These are phyloP conservation scores for Dolomedes plantarius DNA, from an alignment of 2,888 invertebrate genomes.

Conservation along the genomic window DNA sequence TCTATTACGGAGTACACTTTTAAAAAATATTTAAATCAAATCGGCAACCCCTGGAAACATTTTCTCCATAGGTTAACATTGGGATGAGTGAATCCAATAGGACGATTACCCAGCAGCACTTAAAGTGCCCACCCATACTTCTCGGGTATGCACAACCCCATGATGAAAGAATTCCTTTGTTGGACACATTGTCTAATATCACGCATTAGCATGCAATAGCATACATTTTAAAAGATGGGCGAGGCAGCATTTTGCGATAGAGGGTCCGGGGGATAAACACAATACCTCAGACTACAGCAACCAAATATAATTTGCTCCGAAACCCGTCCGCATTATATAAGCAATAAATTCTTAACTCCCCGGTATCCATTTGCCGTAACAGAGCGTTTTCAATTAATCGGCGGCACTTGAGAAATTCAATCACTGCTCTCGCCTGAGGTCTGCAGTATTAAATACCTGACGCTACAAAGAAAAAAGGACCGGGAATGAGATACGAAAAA, in stretches of 20 bases:
- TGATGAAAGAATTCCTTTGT: neutral
- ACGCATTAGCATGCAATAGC: neutral
- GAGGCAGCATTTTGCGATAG: neutral
- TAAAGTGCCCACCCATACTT: neutral
- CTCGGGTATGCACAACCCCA: neutral
- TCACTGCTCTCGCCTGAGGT: neutral
- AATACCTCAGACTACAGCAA: neutral
- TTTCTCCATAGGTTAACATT: no score
- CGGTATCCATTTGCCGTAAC: neutral
- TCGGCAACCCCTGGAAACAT: no score
- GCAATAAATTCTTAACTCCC: neutral
- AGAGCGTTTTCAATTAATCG: slow-evolving; percentile 1
- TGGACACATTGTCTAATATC: neutral
- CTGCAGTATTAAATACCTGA: neutral
- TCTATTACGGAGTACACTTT: no score
- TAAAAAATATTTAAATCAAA: no score
- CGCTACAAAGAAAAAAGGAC: neutral
- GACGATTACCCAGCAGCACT: no score
- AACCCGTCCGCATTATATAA: neutral
- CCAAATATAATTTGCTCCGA: neutral
- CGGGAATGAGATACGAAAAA: neutral
- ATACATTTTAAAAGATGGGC: neutral
- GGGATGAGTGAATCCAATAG: no score
- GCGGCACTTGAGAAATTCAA: neutral
- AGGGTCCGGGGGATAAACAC: neutral